A percentile compares a stretch with the other conserved stretches of the same genome.
phyloP scores from a whole-genome alignment of 2,888 invertebrate species.

The Nymphalis c-album region DNA sequence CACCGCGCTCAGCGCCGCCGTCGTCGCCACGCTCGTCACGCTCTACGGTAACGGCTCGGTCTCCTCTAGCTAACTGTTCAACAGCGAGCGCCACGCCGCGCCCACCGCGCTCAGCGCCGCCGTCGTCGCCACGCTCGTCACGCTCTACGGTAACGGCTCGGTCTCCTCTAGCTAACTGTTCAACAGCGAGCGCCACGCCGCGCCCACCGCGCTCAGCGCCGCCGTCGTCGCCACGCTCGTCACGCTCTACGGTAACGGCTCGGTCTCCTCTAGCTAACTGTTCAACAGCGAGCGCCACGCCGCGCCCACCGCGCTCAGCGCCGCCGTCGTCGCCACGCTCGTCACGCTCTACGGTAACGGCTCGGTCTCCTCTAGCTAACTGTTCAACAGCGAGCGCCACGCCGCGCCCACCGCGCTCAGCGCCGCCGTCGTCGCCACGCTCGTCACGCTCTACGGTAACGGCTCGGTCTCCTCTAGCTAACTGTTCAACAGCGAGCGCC shows the following conservation, averaged over 20 bases:
- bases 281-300: slow-evolving; percentile 51
- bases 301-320: slow-evolving; percentile 71
- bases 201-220: slow-evolving; percentile 73
- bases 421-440: slow-evolving; percentile 65
- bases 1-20: slow-evolving; percentile 66
- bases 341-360: slow-evolving; percentile 75
- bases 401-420: slow-evolving; percentile 70
- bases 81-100: slow-evolving; percentile 49
- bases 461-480: too few species aligned
- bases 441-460: slow-evolving; percentile 77
- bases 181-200: slow-evolving; percentile 49
- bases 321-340: slow-evolving; percentile 67
- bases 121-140: slow-evolving; percentile 71
- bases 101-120: slow-evolving; percentile 74
- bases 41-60: slow-evolving; percentile 65
- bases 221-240: slow-evolving; percentile 71
- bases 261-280: too few species aligned
- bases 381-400: slow-evolving; percentile 53
- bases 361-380: too few species aligned
- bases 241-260: slow-evolving; percentile 69
- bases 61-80: too few species aligned
- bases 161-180: too few species aligned
- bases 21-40: slow-evolving; percentile 72
- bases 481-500: slow-evolving; percentile 51
- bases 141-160: slow-evolving; percentile 67